Conservation (phyloP, 2,113 vertebrate genomes). For the Mesocricetus auratus region DNA sequence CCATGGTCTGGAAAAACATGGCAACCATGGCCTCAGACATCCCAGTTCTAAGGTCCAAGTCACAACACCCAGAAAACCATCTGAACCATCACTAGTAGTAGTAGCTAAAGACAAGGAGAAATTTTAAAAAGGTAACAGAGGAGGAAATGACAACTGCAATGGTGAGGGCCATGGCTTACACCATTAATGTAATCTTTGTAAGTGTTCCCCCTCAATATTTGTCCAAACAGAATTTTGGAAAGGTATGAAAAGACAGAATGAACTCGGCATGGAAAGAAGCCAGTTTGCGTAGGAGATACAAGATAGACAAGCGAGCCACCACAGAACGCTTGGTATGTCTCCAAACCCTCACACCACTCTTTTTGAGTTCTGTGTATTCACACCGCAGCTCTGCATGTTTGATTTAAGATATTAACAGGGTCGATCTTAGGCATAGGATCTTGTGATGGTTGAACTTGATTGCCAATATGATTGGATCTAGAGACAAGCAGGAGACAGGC, state of each 20-base stretch:
- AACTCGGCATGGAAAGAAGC: background rate
- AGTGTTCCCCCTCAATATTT: background rate
- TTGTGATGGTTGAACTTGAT: background rate
- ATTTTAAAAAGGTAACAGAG: background rate
- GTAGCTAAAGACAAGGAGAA: background rate
- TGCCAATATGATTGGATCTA: background rate
- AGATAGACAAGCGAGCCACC: background rate
- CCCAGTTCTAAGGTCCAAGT: background rate
- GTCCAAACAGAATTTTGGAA: background rate
- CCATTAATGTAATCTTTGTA: background rate
- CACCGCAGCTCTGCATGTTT: background rate
- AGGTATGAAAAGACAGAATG: background rate
- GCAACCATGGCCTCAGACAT: background rate
- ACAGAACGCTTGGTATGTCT: background rate
- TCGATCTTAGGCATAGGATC: background rate
- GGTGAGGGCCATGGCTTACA: background rate
- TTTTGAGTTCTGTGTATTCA: background rate
- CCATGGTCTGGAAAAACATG: background rate
- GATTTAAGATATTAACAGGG: background rate
- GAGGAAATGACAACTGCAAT: background rate
- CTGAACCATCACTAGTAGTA: background rate
- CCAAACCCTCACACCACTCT: background rate
- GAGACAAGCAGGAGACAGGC: background rate
- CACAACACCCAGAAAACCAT: background rate
- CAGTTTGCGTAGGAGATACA: background rate